phyloP scores from a whole-genome alignment of 2,797 vertebrate genomes.

The Petrocephalus sullivani region DNA sequence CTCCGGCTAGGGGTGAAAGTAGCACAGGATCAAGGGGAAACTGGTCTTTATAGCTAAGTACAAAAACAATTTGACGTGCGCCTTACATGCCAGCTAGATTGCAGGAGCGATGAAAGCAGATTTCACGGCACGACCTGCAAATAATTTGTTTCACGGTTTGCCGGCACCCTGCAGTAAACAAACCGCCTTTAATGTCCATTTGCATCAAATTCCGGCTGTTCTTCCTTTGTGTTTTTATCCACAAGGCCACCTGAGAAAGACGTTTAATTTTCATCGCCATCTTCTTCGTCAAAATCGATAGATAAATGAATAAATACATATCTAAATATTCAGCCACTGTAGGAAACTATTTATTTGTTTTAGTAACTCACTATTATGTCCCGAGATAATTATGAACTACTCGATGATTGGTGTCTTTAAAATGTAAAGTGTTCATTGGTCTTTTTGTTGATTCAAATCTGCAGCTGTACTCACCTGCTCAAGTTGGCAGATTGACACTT shows the following conservation, averaged over 20 bases:
- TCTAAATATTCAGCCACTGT: not conserved
- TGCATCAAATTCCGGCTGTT: not conserved
- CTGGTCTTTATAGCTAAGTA: slow-evolving; percentile 39
- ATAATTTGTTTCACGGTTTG: slow-evolving; percentile 1
- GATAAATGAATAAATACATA: not conserved
- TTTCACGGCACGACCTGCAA: not conserved
- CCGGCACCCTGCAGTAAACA: not conserved
- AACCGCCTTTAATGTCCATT: not conserved
- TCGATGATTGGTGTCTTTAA: not conserved
- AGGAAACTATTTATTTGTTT: not conserved
- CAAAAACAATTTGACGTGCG: slow-evolving; percentile 40
- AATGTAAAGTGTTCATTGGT: not conserved
- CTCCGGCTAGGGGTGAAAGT: not conserved
- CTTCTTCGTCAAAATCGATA: not conserved
- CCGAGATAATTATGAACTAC: not conserved
- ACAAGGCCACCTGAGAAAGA: not conserved
- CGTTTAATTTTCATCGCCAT: not conserved
- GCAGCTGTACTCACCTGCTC: not conserved
- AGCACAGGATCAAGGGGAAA: not conserved
- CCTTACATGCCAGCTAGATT: slow-evolving; percentile 31
- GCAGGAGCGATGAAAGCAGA: not conserved
- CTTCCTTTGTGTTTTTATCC: not conserved
- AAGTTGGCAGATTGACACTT: not conserved
- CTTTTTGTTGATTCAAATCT: not conserved
- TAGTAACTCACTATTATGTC: not conserved